These are phyloP conservation scores for Triplophysa yarkandensis DNA, from an alignment of 2,797 vertebrate genomes.

Conservation along the genomic window DNA sequence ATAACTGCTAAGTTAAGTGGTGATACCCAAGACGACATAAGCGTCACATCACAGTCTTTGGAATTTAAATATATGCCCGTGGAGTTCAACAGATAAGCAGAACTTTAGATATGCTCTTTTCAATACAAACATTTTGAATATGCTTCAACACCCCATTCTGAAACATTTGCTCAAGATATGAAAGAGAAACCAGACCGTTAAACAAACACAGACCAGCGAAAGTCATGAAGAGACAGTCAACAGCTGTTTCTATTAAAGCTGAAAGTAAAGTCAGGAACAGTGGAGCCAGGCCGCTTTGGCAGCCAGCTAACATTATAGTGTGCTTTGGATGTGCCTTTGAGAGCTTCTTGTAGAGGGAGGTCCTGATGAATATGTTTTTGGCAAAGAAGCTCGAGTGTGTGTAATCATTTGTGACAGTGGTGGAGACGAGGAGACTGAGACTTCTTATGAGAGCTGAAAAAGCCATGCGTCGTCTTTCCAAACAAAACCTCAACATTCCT, in stretches of 20 bases:
- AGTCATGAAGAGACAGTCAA: conserved; percentile 34
- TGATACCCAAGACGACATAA: conserved; percentile 9
- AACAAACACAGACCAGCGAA: conserved; percentile 42
- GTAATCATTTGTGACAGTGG: conserved; percentile 76
- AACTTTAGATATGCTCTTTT: conserved; percentile 35
- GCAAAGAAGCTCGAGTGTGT: conserved; percentile 62
- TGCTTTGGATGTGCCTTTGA: conserved; percentile 59
- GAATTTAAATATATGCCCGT: conserved; percentile 12
- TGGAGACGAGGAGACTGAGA: conserved; percentile 71
- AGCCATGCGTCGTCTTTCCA: conserved; percentile 65
- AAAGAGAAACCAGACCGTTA: conserved; percentile 48
- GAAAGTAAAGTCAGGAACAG: conserved; percentile 14
- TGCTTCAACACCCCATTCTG: conserved; percentile 35
- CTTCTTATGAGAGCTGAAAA: conserved; percentile 67
- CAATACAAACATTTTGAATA: conserved; percentile 1
- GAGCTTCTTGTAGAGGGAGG: conserved; percentile 64
- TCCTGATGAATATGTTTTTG: conserved; percentile 68
- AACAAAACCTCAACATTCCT: conserved; percentile 65
- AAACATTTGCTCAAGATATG: conserved; percentile 53
- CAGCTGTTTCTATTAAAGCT: conserved; percentile 53
- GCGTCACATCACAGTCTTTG: conserved; percentile 1
- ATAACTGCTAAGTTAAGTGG: background rate
- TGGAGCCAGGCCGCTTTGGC: conserved; percentile 28
- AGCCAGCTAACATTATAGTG: conserved; percentile 25
- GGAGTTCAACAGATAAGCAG: conserved; percentile 27